Conservation (phyloP, 2,797 vertebrate species). For the Hippopotamyrus pictus region DNA sequence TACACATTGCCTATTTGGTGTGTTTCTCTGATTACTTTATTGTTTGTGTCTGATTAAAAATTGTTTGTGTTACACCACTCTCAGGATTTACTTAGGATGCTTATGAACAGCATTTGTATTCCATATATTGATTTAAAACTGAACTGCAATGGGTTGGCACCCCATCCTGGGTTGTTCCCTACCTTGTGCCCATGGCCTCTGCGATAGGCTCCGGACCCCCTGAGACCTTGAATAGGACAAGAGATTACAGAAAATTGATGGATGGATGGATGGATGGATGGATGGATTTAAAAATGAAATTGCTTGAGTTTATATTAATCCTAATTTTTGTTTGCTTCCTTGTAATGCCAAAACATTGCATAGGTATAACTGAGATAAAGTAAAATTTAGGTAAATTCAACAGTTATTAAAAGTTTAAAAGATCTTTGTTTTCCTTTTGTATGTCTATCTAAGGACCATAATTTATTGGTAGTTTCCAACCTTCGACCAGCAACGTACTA, state of each 20-base stretch:
- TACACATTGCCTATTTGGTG: not conserved
- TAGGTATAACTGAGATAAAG: not conserved
- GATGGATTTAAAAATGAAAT: not conserved
- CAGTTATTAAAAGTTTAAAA: not conserved
- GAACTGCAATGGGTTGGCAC: not conserved
- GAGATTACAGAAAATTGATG: not conserved
- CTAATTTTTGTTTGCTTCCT: not conserved
- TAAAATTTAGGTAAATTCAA: not conserved
- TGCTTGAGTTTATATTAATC: not conserved
- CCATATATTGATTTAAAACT: not conserved
- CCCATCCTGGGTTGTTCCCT: not conserved
- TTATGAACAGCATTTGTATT: not conserved
- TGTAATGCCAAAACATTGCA: not conserved
- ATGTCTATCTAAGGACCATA: conserved; percentile 67
- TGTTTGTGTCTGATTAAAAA: not conserved
- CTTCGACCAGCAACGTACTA: conserved; percentile 80
- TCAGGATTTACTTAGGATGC: not conserved
- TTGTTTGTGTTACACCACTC: not conserved
- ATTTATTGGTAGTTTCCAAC: conserved; percentile 74
- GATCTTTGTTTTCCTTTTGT: not conserved
- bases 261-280: not conserved
- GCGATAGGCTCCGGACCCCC: not conserved
- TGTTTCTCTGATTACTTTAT: not conserved
- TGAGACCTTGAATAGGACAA: not conserved
- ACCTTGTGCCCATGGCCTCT: not conserved